Evolutionary conservation across 1,140 invertebrate genomes (phyloP).

Genomic region (Lithobius niger): DNA sequence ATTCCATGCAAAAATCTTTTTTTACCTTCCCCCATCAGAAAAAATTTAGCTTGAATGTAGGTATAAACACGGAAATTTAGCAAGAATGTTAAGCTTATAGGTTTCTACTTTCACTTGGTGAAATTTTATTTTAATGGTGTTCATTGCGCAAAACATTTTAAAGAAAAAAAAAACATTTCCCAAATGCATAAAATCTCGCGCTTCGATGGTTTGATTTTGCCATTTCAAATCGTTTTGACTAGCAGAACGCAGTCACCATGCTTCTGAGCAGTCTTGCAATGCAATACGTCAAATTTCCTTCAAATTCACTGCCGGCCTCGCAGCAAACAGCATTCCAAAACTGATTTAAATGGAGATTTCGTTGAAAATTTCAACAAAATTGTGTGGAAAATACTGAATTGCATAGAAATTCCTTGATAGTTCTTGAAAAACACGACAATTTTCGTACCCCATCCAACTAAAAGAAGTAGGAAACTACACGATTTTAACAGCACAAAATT

Average conservation of each 20-base stretch:
- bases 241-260: background rate
- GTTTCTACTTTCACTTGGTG: too few species aligned
- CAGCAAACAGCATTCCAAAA: background rate
- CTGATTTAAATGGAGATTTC: background rate
- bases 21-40: background rate
- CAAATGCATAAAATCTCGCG: background rate
- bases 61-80: too few species aligned
- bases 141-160: too few species aligned
- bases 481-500: background rate
- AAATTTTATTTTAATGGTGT: background rate
- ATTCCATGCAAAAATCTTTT: background rate
- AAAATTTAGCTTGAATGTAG: too few species aligned
- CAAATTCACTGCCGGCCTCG: too few species aligned
- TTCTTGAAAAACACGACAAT: background rate
- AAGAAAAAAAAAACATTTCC: too few species aligned
- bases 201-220: background rate
- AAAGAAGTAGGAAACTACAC: background rate
- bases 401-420: background rate
- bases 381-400: background rate
- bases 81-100: too few species aligned
- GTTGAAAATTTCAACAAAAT: background rate
- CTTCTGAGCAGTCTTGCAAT: too few species aligned
- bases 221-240: background rate
- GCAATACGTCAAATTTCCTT: too few species aligned
- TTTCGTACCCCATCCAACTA: background rate